A percentile compares a stretch with the other conserved stretches of the same genome.
Conservation (phyloP, 2,888 invertebrate species). For the Harpalus rubripes region DNA sequence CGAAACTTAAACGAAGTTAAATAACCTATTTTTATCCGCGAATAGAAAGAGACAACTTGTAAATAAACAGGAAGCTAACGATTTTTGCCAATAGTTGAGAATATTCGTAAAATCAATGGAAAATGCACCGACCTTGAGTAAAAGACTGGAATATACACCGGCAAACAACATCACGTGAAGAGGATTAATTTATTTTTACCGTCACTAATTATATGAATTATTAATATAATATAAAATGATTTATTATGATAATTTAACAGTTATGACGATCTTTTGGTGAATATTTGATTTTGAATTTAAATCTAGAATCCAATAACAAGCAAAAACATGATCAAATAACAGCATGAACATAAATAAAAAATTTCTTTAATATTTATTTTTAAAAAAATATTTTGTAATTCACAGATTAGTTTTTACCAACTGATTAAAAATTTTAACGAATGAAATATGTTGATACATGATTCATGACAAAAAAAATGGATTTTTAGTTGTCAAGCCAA, state of each 20-base stretch:
- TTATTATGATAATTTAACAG: not conserved
- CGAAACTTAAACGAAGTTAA: not conserved
- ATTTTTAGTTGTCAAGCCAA: no score
- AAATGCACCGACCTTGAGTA: not conserved
- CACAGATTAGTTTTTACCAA: no score
- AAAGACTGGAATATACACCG: not conserved
- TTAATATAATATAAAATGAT: not conserved
- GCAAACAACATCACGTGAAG: not conserved
- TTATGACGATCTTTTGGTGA: no score
- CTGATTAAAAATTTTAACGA: no score
- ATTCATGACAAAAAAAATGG: no score
- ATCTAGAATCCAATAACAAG: no score
- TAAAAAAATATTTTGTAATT: no score
- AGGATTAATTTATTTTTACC: conserved; percentile 1
- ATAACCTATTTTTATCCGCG: not conserved
- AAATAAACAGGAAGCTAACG: not conserved
- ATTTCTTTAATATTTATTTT: no score
- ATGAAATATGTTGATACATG: no score
- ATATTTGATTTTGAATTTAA: no score
- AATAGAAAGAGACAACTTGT: not conserved
- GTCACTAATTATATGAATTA: not conserved
- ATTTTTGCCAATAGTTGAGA: not conserved
- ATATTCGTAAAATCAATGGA: not conserved
- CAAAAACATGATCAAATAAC: no score
- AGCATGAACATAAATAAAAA: no score